phyloP scores from a whole-genome alignment of 2,888 invertebrate genomes.

The Encarsia formosa region DNA sequence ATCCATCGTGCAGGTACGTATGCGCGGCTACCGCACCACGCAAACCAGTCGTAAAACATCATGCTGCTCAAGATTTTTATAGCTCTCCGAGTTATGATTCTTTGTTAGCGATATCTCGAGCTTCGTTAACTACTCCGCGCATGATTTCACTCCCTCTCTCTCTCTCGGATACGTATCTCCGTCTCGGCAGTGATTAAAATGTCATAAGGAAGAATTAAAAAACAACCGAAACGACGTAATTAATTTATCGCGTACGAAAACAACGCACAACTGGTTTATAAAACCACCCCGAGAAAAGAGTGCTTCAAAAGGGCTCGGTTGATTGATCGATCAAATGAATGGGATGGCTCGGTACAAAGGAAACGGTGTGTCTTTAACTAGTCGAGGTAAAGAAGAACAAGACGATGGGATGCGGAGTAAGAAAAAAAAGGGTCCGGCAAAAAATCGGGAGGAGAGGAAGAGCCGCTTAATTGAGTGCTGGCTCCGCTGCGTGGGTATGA shows the following conservation, averaged over 20 bases:
- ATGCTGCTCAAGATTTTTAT: conserved; percentile 24
- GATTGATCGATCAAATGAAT: too few species aligned
- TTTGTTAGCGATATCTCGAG: conserved; percentile 17
- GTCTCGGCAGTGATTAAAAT: not conserved
- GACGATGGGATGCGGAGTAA: too few species aligned
- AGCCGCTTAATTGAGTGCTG: not conserved
- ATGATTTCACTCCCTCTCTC: conserved; percentile 21
- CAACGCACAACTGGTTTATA: too few species aligned
- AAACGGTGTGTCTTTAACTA: too few species aligned
- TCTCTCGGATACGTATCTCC: not conserved
- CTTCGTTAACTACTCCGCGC: conserved; percentile 22
- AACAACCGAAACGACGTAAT: too few species aligned
- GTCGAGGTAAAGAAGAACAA: not conserved
- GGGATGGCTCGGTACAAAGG: too few species aligned
- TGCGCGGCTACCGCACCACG: too few species aligned
- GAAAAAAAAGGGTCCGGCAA: too few species aligned
- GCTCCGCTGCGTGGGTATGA: not conserved
- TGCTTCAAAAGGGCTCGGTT: too few species aligned
- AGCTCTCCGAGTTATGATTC: conserved; percentile 21
- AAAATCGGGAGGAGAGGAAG: too few species aligned
- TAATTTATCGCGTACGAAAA: too few species aligned
- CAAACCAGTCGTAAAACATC: conserved; percentile 26
- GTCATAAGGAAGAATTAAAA: not conserved
- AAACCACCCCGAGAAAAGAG: too few species aligned
- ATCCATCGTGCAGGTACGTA: not conserved